A percentile compares a stretch with the other conserved stretches of the same genome.
These are phyloP conservation scores for Nannospalax galili DNA, from an alignment of 2,113 vertebrate species.

Conservation along the genomic window DNA sequence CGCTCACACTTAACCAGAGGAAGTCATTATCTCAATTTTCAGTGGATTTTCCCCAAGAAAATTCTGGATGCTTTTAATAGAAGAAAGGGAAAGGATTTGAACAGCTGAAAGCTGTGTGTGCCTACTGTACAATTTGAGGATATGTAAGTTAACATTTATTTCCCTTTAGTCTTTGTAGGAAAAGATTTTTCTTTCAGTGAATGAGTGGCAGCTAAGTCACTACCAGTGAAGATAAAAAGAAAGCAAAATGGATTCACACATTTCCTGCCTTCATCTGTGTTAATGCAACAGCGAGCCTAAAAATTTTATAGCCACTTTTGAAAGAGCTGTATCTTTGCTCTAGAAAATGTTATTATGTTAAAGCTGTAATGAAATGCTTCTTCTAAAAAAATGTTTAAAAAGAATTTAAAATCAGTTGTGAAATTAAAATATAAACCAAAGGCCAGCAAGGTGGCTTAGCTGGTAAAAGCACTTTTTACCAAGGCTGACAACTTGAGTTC, in stretches of 20 bases:
- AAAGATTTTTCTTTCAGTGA: constrained; percentile 19
- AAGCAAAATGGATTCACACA: background rate
- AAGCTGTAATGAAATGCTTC: no score
- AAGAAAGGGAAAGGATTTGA: background rate
- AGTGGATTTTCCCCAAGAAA: background rate
- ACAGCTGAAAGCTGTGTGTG: background rate
- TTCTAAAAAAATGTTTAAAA: no score
- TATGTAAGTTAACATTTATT: background rate
- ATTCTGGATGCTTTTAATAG: background rate
- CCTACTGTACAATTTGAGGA: background rate
- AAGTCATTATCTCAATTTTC: background rate
- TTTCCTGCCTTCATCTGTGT: background rate
- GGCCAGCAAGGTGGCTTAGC: no score
- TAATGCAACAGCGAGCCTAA: no score
- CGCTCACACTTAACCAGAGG: background rate
- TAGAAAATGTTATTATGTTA: no score
- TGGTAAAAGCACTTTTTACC: no score
- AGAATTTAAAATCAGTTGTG: no score
- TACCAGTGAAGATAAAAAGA: background rate
- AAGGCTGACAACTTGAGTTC: background rate
- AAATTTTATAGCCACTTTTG: no score
- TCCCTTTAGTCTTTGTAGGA: background rate
- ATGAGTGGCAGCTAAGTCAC: background rate
- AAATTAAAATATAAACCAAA: background rate
- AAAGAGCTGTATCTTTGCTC: no score